Conservation (phyloP, 2,888 invertebrate genomes). For the Stenichneumon culpator region DNA sequence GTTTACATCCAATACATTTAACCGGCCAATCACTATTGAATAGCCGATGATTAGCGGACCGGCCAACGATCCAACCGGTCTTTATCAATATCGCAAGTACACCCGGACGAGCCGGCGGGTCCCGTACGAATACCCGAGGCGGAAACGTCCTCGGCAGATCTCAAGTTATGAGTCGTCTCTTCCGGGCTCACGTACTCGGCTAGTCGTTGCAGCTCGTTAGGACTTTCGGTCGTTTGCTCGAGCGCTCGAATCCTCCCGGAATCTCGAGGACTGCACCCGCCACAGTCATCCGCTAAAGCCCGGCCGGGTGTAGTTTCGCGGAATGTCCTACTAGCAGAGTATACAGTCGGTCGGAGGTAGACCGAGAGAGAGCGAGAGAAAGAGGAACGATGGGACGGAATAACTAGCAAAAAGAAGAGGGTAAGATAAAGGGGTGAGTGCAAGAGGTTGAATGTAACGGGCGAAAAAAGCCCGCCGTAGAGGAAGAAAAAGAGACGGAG, state of each 20-base stretch:
- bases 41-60: no score
- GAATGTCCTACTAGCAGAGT: conserved; percentile 78
- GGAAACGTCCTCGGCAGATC: conserved; percentile 66
- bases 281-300: conserved; percentile 49
- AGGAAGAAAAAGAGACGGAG: conserved; percentile 66
- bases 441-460: conserved; percentile 23
- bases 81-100: neutral
- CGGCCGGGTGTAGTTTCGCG: conserved; percentile 76
- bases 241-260: conserved; percentile 66
- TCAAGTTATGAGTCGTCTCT: conserved; percentile 70
- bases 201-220: conserved; percentile 79
- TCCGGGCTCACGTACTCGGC: conserved; percentile 68
- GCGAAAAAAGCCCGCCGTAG: conserved; percentile 41
- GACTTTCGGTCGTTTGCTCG: conserved; percentile 81
- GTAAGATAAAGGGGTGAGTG: conserved; percentile 31
- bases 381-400: neutral
- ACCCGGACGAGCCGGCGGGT: conserved; percentile 25
- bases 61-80: no score
- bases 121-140: conserved; percentile 34
- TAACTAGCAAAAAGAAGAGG: conserved; percentile 25
- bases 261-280: conserved; percentile 44
- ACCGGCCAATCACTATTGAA: no score
- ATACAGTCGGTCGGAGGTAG: conserved; percentile 33
- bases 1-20: no score
- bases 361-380: conserved; percentile 32